Conservation (phyloP, 2,888 invertebrate genomes). For the Volucella inflata region DNA sequence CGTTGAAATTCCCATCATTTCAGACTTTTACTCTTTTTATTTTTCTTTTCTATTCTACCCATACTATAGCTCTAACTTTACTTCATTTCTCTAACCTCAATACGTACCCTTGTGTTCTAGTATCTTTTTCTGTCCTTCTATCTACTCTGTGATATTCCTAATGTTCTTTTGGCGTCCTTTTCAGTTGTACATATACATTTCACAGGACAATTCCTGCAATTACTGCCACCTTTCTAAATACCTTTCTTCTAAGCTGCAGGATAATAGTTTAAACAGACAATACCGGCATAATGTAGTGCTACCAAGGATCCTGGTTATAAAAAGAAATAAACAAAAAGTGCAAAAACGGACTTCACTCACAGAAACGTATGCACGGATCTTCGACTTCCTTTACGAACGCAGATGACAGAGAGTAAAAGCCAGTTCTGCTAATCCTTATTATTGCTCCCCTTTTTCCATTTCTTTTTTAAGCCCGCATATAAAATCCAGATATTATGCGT, state of each 20-base stretch:
- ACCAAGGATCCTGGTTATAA: constrained; percentile 5
- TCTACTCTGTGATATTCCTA: too few relatives aligned
- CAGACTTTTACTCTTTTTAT: background rate
- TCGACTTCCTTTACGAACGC: background rate
- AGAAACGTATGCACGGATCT: constrained; percentile 32
- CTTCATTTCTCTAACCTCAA: too few relatives aligned
- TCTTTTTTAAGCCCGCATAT: constrained; percentile 26
- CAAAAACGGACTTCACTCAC: constrained; percentile 14
- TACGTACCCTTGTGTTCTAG: too few relatives aligned
- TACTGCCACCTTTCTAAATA: constrained; percentile 41
- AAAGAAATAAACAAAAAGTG: constrained; percentile 4
- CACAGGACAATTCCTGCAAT: constrained; percentile 48
- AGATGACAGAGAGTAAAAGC: constrained; percentile 29
- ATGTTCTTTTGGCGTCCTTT: background rate
- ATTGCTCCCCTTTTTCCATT: constrained; percentile 47
- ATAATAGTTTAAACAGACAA: constrained; percentile 55
- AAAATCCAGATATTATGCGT: constrained; percentile 67
- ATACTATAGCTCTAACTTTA: too few relatives aligned
- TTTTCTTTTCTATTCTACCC: too few relatives aligned
- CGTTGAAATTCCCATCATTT: constrained; percentile 18
- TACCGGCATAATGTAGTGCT: constrained; percentile 47
- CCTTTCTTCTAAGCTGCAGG: constrained; percentile 29
- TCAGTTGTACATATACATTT: constrained; percentile 21
- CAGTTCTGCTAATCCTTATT: constrained; percentile 56
- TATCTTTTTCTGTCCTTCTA: too few relatives aligned